Evolutionary conservation across 2,797 vertebrate species (phyloP).

Genomic region (Melanotaenia trifasciata): DNA sequence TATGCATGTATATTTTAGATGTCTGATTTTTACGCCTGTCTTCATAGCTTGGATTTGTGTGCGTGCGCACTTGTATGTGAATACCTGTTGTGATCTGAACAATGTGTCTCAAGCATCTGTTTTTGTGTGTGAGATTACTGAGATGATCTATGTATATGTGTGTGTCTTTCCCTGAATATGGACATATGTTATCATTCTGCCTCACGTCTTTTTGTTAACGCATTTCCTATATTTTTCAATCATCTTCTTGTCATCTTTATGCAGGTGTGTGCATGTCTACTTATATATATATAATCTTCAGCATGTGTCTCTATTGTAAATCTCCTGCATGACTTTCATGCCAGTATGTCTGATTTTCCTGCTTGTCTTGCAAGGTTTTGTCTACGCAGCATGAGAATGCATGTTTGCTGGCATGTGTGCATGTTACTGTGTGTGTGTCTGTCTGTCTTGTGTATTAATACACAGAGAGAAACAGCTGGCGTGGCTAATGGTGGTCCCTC

Average conservation of each 20-base stretch:
- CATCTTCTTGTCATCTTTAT: conserved; percentile 11
- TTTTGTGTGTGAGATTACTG: conserved; percentile 31
- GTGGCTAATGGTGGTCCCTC: conserved; percentile 73
- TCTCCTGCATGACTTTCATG: conserved; percentile 37
- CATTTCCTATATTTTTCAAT: conserved; percentile 23
- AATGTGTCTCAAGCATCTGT: conserved; percentile 41
- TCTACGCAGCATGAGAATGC: conserved; percentile 43
- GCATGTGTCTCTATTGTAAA: conserved; percentile 26
- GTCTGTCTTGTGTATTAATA: conserved; percentile 64
- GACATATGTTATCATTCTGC: conserved; percentile 23
- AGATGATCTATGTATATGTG: conserved; percentile 1
- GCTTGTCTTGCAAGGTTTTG: conserved; percentile 32
- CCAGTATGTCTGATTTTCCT: conserved; percentile 22
- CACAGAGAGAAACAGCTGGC: conserved; percentile 76
- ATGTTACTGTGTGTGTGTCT: conserved; percentile 27
- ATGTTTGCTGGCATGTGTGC: conserved; percentile 34
- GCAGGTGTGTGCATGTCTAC: conserved; percentile 1
- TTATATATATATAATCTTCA: background rate
- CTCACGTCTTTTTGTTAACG: conserved; percentile 11
- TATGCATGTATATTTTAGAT: conserved; percentile 34
- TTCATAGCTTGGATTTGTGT: conserved; percentile 19
- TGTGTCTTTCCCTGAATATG: conserved; percentile 1
- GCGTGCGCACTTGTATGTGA: conserved; percentile 1
- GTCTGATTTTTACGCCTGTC: conserved; percentile 30
- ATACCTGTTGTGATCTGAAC: conserved; percentile 40